phyloP scores from a whole-genome alignment of 2,797 vertebrate species.

The Psittacula echo region DNA sequence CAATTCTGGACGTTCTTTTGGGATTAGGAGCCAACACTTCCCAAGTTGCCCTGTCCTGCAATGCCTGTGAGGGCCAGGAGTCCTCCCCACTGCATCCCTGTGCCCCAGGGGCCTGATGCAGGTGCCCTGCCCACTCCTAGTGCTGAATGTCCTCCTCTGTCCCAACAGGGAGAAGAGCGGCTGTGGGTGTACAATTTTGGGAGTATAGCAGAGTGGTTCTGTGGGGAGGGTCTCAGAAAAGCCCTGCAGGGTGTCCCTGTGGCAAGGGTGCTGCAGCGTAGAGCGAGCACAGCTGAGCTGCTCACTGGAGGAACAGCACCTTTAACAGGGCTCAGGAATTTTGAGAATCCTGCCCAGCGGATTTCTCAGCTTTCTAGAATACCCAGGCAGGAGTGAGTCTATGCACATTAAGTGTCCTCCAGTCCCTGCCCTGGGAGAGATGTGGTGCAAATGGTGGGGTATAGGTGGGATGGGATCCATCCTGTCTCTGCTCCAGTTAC shows the following conservation, averaged over 20 bases:
- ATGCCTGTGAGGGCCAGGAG: not conserved
- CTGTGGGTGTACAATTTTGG: not conserved
- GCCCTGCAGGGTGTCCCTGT: not conserved
- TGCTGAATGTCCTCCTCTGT: not conserved
- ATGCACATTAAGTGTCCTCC: not conserved
- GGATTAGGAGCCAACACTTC: not conserved
- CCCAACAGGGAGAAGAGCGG: not conserved
- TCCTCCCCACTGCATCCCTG: not conserved
- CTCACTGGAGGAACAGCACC: not conserved
- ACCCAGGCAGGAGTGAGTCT: not conserved
- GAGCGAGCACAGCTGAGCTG: not conserved
- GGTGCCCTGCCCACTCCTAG: not conserved
- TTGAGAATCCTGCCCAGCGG: not conserved
- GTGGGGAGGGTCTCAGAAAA: not conserved
- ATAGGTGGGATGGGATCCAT: not conserved
- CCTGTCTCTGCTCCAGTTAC: constrained; percentile 55
- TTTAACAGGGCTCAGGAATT: not conserved
- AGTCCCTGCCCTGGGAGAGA: not conserved
- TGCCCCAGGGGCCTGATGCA: not conserved
- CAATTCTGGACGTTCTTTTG: not conserved
- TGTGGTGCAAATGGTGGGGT: not conserved
- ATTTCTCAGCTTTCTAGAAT: not conserved
- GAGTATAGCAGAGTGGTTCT: not conserved
- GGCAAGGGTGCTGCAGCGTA: not conserved
- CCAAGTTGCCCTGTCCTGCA: not conserved